Evolutionary conservation across 2,113 vertebrate species (phyloP).

Genomic region (Mola mola): DNA sequence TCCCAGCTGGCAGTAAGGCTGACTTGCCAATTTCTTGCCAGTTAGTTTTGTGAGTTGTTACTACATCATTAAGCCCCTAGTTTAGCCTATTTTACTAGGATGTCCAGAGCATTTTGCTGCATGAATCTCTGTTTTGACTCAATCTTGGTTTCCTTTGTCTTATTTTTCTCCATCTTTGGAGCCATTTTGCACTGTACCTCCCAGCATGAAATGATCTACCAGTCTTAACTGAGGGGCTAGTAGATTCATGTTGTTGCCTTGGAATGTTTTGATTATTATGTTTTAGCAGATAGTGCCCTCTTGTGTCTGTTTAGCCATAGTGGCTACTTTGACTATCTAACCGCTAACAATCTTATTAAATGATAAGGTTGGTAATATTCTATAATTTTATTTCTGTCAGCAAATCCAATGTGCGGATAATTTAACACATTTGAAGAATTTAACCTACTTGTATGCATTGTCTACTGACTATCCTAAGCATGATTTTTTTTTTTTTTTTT

Average conservation of each 20-base stretch:
- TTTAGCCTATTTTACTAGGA: not conserved
- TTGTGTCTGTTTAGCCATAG: slow-evolving; percentile 8
- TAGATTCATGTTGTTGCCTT: not conserved
- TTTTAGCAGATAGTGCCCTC: not conserved
- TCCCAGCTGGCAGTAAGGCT: not conserved
- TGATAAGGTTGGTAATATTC: slow-evolving; percentile 2
- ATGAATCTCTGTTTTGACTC: not conserved
- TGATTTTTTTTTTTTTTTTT: not conserved
- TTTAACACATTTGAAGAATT: not conserved
- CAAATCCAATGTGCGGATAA: slow-evolving; percentile 6
- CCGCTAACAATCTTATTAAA: slow-evolving; percentile 3
- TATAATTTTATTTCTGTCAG: slow-evolving; percentile 9
- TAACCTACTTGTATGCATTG: not conserved
- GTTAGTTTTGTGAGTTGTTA: not conserved
- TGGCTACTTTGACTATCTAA: slow-evolving; percentile 25
- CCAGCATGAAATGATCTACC: not conserved
- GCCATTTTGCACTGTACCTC: slow-evolving; percentile 11
- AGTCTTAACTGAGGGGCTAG: slow-evolving; percentile 1
- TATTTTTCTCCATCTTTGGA: not conserved
- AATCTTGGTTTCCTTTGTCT: not conserved
- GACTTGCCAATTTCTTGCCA: not conserved
- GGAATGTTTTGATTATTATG: not conserved
- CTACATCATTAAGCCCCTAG: not conserved
- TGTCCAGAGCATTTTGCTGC: not conserved
- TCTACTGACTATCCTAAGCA: not conserved